These are phyloP conservation scores for Rhinolophus ferrumequinum DNA, from an alignment of 2,113 vertebrate species.

Conservation along the genomic window DNA sequence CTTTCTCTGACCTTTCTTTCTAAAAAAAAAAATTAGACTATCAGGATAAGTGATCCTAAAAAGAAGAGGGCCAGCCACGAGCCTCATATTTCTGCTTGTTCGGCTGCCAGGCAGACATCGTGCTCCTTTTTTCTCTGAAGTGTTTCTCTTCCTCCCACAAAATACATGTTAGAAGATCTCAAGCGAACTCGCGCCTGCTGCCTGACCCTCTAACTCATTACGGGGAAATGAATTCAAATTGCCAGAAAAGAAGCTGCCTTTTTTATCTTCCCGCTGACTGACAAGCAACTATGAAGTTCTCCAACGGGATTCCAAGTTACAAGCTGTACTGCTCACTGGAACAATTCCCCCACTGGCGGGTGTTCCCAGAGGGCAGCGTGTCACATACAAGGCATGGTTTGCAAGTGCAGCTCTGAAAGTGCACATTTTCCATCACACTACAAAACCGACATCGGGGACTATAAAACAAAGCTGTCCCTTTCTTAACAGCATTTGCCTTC, in stretches of 20 bases:
- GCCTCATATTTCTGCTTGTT: fast-evolving
- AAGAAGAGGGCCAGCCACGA: background rate
- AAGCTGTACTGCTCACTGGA: conserved; percentile 25
- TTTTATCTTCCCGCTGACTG: conserved; percentile 66
- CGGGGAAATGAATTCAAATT: conserved; percentile 64
- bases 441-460: conserved; percentile 50
- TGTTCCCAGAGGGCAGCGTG: conserved; percentile 40
- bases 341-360: conserved; percentile 9
- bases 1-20: background rate
- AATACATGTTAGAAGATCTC: background rate
- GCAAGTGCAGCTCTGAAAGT: background rate
- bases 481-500: conserved; percentile 35
- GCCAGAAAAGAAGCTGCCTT: conserved; percentile 56
- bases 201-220: conserved; percentile 54
- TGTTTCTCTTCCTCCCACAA: background rate
- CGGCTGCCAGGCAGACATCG: background rate
- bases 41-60: background rate
- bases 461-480: conserved; percentile 72
- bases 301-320: conserved; percentile 60
- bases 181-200: background rate
- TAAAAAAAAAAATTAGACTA: background rate
- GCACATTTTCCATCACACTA: conserved; percentile 4
- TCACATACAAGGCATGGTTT: conserved; percentile 48
- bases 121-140: fast-evolving
- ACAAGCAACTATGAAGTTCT: conserved; percentile 64